Base-by-base conservation (phyloP, 2,888 invertebrate species). In the Lasioglossum marginatum region DNA sequence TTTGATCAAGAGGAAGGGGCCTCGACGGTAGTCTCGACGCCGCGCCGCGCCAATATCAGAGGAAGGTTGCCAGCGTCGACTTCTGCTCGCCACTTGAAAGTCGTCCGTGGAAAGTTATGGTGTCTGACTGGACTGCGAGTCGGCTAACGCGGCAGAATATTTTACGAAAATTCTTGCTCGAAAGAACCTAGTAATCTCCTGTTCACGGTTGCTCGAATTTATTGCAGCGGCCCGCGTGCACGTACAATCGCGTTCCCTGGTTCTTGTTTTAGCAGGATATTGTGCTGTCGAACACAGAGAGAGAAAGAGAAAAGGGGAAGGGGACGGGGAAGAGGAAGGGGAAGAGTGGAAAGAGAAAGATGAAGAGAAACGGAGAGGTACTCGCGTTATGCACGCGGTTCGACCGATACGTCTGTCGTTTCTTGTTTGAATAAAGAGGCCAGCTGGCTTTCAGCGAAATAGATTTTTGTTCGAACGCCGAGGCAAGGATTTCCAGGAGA, bases 111-210 rank as follows among this genome's bases (percentile, higher is more conserved):
- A 71, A 76, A 85, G 83, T 89, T 89, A 87, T 83, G 88, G 85
- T 85, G 81, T 72, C 79, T 40, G 86, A 79, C 76, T 82, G 81
- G 78, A 27, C 34, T 77, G 71, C 66, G n/a, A 40, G 73, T 37
- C 12, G 23, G n/a, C 6, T 23, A 80, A 27, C 68, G 43, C 60
- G 83, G 79, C 82, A 90, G 87, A 92, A 92, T 92, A 92, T 92
- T 91, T 89, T 87, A 92, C 75, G 89, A 88, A 90, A 92, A 92
- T 89, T 77, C 86, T 85, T 74, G 86, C 89, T 79, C 86, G 89
- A 83, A 83, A 91, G 89, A 81, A 83, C 77, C 86, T 68, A 87
- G 87, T 86, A 89, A 88, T 88, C 81, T 63, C 86, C 84, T 88
- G 88, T 92, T 91, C 89, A 89, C 82, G 87, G 83, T 85, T 81